These are phyloP conservation scores for Drosophila nigritarsus DNA, from an alignment of 2,888 invertebrate species.

Conservation along the genomic window DNA sequence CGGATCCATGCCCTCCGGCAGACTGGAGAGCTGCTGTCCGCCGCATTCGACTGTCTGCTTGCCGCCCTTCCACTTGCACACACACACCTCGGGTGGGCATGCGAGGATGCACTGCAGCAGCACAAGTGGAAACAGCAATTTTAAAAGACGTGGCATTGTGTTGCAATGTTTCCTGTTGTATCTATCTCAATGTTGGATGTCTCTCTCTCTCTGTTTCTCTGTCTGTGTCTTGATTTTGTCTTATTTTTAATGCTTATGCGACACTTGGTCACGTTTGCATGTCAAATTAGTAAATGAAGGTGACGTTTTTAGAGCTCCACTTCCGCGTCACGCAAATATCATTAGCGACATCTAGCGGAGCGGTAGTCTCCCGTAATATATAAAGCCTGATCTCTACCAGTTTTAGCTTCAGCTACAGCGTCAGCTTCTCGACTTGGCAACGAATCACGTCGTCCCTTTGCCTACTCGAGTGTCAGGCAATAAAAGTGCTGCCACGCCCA, in stretches of 20 bases:
- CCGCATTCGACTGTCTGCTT: conserved; percentile 96
- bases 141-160: conserved; percentile 39
- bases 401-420: neutral
- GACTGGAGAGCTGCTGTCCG: conserved; percentile 90
- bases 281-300: conserved; percentile 69
- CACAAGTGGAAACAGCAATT: conserved; percentile 12
- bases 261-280: conserved; percentile 75
- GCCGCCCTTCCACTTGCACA: conserved; percentile 96
- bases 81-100: conserved; percentile 91
- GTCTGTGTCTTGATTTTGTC: neutral
- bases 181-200: conserved; percentile 3
- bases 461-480: conserved; percentile 67
- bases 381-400: conserved; percentile 44
- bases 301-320: conserved; percentile 46
- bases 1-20: conserved; percentile 92
- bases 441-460: conserved; percentile 35
- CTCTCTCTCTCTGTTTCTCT: neutral
- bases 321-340: conserved; percentile 56
- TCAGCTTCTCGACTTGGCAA: conserved; percentile 11
- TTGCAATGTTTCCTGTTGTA: conserved; percentile 5
- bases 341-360: conserved; percentile 55
- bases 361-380: conserved; percentile 21
- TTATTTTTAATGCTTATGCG: conserved; percentile 17
- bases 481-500: conserved; percentile 54
- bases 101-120: conserved; percentile 45